Base-by-base conservation (phyloP, 2,888 invertebrate genomes). In the Phyto melanocephala region DNA sequence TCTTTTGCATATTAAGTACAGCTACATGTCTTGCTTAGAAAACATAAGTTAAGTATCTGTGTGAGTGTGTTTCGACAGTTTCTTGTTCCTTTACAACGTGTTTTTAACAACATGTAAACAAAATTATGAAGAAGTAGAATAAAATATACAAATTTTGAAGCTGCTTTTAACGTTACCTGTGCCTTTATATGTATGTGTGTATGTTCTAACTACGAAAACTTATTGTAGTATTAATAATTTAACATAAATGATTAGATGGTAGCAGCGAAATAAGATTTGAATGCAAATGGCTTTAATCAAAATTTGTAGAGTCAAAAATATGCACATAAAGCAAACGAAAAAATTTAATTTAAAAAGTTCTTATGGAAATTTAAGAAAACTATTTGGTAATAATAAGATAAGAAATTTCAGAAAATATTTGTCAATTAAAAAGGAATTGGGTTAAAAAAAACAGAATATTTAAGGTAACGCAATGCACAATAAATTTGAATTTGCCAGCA, bases 71-170 rank as follows among this genome's bases (percentile, higher is more conserved):
- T 47, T 50, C n/a, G 20, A 54, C 45, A 13, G 37, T 56, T 67
- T 15, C 20, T 13, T 7, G n/a, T 35, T 50, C 22, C 22, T 50
- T 58, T 50, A 1, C 54, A 40, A 63, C 20, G 40, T 17, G 13
- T 22, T 72, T 62, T 47, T 74, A 63, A 75, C 72, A 79, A 63
- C 80, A 75, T 75, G 70, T 75, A 70, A 75, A 80, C 80, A 68
- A 80, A 80, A 80, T 80, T 80, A 56, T 75, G 47, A 37, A 63
- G 35, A 17, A 74, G 52, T 60, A 35, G 13, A 33, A 50, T 45
- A 17, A 68, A 72, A 6, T 28, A 28, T 28, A 28, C 28, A 28
- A 28, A n/a, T n/a, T n/a, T n/a, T n/a, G n/a, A 28, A 58, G 58
- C 24, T 47, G 2, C 11, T 20, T 45, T 60, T 45, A 17, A 28